phyloP scores from a whole-genome alignment of 2,113 vertebrate species.

The Arothron firmamentum region DNA sequence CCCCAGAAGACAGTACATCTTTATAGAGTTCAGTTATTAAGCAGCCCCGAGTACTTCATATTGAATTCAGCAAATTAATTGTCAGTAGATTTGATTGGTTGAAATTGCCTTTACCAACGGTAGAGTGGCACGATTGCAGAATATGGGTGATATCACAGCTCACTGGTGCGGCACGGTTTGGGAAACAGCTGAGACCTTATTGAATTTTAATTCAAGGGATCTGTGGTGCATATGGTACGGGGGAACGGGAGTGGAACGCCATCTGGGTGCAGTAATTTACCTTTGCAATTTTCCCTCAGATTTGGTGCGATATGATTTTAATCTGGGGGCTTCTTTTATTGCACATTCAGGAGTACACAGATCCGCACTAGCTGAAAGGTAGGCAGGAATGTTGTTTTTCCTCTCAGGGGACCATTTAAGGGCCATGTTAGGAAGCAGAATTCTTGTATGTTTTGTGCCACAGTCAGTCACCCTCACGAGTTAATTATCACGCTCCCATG shows the following conservation, averaged over 20 bases:
- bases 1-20: background rate
- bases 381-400: background rate
- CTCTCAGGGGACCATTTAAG: slow-evolving; percentile 5
- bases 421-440: background rate
- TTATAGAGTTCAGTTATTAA: slow-evolving; percentile 20
- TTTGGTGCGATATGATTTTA: slow-evolving; percentile 36
- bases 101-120: slow-evolving; percentile 20
- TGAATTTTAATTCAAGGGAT: slow-evolving; percentile 70
- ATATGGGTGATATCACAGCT: slow-evolving; percentile 66
- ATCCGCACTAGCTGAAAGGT: background rate
- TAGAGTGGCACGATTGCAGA: slow-evolving; percentile 51
- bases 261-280: slow-evolving; percentile 39
- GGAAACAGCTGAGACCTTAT: slow-evolving; percentile 66
- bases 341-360: background rate
- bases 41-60: slow-evolving; percentile 18
- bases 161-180: slow-evolving; percentile 62
- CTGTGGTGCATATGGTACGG: slow-evolving; percentile 53
- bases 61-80: slow-evolving; percentile 44
- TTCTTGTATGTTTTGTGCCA: slow-evolving; percentile 4
- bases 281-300: slow-evolving; percentile 24
- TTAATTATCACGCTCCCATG: background rate
- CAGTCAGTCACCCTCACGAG: background rate
- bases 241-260: slow-evolving; percentile 38
- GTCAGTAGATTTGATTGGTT: slow-evolving; percentile 46
- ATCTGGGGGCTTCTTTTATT: slow-evolving; percentile 27